Base-by-base conservation (phyloP, 2,888 invertebrate genomes). In the Pocota personata region DNA sequence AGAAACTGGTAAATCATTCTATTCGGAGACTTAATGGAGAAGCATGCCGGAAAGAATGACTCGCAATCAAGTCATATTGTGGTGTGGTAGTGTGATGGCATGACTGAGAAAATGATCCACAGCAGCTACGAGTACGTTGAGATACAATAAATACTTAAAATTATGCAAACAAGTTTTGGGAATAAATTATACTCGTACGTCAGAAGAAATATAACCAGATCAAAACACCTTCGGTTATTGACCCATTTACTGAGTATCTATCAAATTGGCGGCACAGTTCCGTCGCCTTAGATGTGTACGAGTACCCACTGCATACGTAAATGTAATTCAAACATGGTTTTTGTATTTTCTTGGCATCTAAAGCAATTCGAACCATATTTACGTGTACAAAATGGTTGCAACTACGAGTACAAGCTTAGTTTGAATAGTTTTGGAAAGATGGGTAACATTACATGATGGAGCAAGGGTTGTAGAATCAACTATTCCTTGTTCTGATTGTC, bases 391-490 rank as follows among this genome's bases (percentile, higher is more conserved):
- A 10, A 1, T 32, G 32, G 3, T 1, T 7, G 32, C 7, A 32
- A 1, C 5, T 7, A 32, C 10, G 2, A 1, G 32, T 10, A n/a
- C n/a, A n/a, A n/a, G n/a, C 1, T 10, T 10, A 32, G 12, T n/a
- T 37, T 37, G n/a, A n/a, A n/a, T n/a, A n/a, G n/a, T n/a, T n/a
- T n/a, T n/a, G n/a, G n/a, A n/a, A n/a, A n/a, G n/a, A n/a, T n/a
- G n/a, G n/a, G n/a, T n/a, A n/a, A n/a, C n/a, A n/a, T n/a, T n/a
- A n/a, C n/a, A n/a, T n/a, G 66, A 7, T 21, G 87, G 66, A 40
- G 10, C 69, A 19, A 14, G 5, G 32, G 82, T 76, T 19, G 88
- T 82, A 12, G 69, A 46, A 12, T 72, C 48, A 8, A 52, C 62
- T 7, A 82, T 82, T 43, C 40, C 64, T 3, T 52, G 32, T 24